Conservation (phyloP, 2,888 invertebrate genomes). For the Drepanosiphum platanoidis region DNA sequence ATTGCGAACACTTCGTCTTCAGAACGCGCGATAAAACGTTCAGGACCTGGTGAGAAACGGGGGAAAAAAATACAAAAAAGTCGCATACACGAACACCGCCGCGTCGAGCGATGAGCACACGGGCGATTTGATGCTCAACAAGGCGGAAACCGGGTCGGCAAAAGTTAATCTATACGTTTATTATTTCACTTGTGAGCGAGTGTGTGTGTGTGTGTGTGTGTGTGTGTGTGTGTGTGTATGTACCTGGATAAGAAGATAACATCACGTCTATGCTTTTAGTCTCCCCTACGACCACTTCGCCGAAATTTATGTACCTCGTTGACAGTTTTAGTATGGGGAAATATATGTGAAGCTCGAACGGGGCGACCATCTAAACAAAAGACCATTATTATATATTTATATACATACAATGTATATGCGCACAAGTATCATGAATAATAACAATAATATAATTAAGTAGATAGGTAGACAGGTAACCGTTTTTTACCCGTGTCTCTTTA, state of each 20-base stretch:
- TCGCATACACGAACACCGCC: neutral
- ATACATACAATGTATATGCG: neutral
- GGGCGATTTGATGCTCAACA: slow-evolving; percentile 43
- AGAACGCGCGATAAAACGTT: neutral
- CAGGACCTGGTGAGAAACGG: neutral
- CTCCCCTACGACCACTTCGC: slow-evolving; percentile 29
- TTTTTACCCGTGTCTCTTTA: neutral
- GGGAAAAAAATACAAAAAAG: neutral
- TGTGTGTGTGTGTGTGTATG: neutral
- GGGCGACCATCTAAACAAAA: slow-evolving; percentile 9
- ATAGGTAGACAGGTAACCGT: neutral
- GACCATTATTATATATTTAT: too few relatives aligned
- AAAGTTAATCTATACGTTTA: slow-evolving; percentile 55
- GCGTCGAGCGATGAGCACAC: neutral
- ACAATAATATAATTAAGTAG: slow-evolving; percentile 5
- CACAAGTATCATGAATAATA: slow-evolving; percentile 10
- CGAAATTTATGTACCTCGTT: slow-evolving; percentile 41
- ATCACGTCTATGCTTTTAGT: slow-evolving; percentile 43
- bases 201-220: neutral
- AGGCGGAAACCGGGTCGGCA: slow-evolving; percentile 39
- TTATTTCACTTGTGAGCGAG: slow-evolving; percentile 26
- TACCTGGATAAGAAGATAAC: slow-evolving; percentile 59
- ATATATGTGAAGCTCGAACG: slow-evolving; percentile 23
- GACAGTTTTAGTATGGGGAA: slow-evolving; percentile 48
- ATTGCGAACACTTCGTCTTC: slow-evolving; percentile 20